Base-by-base conservation (phyloP, 2,113 vertebrate species). In the Syrmaticus mikado region DNA sequence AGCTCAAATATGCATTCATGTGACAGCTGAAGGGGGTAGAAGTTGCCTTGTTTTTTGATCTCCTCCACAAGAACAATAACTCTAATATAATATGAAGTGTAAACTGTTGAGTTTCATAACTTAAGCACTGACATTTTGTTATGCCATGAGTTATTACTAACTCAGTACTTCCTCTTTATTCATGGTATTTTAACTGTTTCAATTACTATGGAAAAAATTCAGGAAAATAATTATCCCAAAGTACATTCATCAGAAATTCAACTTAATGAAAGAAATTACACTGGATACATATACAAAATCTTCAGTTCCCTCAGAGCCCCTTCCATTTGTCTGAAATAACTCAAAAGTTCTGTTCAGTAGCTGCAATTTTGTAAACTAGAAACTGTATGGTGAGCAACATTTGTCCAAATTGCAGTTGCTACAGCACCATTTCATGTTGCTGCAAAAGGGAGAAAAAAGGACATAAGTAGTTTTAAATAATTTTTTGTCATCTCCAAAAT, bases 1-100 rank as follows among this genome's bases (percentile, higher is more conserved):
- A 82, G 15, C 11, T 72, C 32, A 84, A 75, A 75, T 16, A 60
- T 1, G n/a, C 11, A 48, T 64, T 83, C 55, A 67, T 1, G 6
- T 16, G 11, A 19, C 9, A 43, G 8, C 6, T 3, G 0, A 6
- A 46, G 5, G 5, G n/a, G 1, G 2, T 5, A 7, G 46, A 12
- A 53, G 45, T 11, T 40, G 27, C 3, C 8, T 82, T 70, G 19
- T 30, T 38, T 25, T 80, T 62, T 8, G 3, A 28, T n/a, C 32
- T 64, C 38, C 34, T 45, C 67, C 24, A 84, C 27, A 55, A 34
- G 32, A 72, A 52, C 12, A 55, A 1, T 18, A 92, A 38, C 22
- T 67, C 32, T 20, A 81, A 83, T 6, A 66, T 73, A 80, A 93
- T 7, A 58, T 0, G 0, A 52, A 43, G 15, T 1, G 2, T 50